Base-by-base conservation (phyloP, 2,888 invertebrate species). In the Lasius fuliginosus region DNA sequence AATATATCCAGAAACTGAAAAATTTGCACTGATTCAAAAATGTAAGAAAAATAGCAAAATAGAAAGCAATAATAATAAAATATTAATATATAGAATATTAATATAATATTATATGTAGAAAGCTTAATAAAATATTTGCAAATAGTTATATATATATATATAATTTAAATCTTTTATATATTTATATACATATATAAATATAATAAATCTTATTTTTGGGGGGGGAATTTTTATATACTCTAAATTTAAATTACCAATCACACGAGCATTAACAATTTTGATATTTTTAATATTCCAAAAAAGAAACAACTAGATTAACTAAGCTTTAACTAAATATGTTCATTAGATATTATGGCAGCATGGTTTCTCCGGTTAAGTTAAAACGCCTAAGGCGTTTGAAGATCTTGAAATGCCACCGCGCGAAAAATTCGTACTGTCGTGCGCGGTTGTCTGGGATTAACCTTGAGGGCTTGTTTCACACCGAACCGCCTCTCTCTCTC, bases 391-490 rank as follows among this genome's bases (percentile, higher is more conserved):
- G 12, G 68, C 77, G 27, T 40, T 65, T 27, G 53, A 27, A 27
- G 68, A 77, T 68, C 68, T 40, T 40, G 36, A 53, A 67, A 53
- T n/a, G 30, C n/a, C 30, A 42, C 27, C 40, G n/a, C n/a, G 27
- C 56, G 77, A 77, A 77, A 77, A 77, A 77, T 77, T 58, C 8
- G 42, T 58, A 40, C 36, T 5, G 27, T 23, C 40, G 30, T 40
- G 18, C 30, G 23, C 33, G 53, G 40, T 79, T 71, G 71, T 60
- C 79, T 53, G 23, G 68, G 23, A 83, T 83, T 81, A 83, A 83
- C 83, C 83, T 83, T 83, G 83, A 81, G 56, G 81, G 49, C 81
- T 53, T 79, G 58, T 67, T 58, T 2, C 9, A 30, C 30, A n/a
- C n/a, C 77, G 27, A 53, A 56, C 56, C 42, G 3, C 36, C 23